These are phyloP conservation scores for Mungos mungo DNA, from an alignment of 2,113 vertebrate genomes.

Conservation along the genomic window DNA sequence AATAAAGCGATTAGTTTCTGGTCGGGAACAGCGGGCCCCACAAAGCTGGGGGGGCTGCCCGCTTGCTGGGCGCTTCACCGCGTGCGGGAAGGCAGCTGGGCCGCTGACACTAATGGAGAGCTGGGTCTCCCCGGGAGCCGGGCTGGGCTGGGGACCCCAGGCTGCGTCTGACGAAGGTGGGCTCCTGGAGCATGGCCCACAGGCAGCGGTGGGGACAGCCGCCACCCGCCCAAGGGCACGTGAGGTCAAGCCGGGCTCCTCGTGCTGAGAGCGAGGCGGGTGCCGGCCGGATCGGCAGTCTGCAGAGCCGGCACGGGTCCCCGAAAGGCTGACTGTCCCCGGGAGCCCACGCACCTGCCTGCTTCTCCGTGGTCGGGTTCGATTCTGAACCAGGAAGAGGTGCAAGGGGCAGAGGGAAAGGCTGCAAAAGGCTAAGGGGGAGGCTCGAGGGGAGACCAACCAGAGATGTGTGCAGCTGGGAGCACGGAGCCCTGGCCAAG, in stretches of 20 bases:
- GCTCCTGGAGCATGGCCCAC: fast-evolving
- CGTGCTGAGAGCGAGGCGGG: fast-evolving
- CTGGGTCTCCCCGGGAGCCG: not conserved
- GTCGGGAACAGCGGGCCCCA: not conserved
- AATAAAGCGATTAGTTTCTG: slow-evolving; percentile 70
- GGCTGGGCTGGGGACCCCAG: not conserved
- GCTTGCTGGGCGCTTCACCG: not conserved
- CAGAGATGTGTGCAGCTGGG: fast-evolving
- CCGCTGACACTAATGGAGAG: not conserved
- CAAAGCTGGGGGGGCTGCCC: not conserved
- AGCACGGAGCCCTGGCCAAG: not conserved
- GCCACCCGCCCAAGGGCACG: fast-evolving
- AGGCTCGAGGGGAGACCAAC: fast-evolving
- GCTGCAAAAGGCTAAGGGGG: fast-evolving
- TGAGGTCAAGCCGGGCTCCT: not conserved
- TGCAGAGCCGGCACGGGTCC: too few relatives aligned
- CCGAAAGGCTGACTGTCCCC: too few relatives aligned
- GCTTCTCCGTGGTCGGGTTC: too few relatives aligned
- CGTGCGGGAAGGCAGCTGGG: not conserved
- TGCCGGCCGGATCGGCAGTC: fast-evolving
- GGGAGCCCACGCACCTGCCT: not conserved
- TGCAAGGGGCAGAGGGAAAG: too few relatives aligned
- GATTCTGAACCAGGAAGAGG: fast-evolving
- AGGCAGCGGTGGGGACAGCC: fast-evolving
- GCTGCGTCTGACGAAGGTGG: fast-evolving